Percentiles rank a stretch among this genome's conserved stretches.
Conservation (phyloP, 92 coral and sea anemone species). For the Anthopleura xanthogrammica region DNA sequence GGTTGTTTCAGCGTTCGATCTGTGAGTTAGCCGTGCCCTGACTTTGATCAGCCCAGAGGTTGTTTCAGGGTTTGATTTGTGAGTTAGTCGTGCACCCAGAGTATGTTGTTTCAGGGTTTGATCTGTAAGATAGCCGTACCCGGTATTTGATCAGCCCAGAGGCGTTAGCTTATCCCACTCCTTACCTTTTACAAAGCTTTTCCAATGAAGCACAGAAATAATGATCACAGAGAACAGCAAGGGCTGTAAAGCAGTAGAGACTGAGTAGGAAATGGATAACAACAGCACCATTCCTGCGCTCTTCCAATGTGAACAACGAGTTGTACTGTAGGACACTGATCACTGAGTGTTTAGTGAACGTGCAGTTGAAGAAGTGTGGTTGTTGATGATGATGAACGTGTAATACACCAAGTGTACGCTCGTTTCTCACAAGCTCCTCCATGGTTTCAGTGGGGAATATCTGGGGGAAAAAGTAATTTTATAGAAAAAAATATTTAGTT, state of each 20-base stretch:
- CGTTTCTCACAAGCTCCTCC: constrained; percentile 33
- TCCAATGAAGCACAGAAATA: constrained; percentile 98
- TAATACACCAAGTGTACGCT: constrained; percentile 59
- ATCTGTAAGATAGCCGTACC: background rate
- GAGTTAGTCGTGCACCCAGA: no score
- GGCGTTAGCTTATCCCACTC: background rate
- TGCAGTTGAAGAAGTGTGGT: constrained; percentile 72
- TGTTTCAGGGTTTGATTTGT: no score
- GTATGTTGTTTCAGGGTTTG: background rate
- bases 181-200: constrained; percentile 91
- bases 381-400: constrained; percentile 50
- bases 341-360: constrained; percentile 61
- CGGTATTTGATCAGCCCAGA: background rate
- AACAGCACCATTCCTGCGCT: constrained; percentile 88
- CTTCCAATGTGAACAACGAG: constrained; percentile 81
- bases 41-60: no score
- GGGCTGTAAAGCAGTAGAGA: constrained; percentile 85
- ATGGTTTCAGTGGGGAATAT: background rate
- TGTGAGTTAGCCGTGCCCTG: no score
- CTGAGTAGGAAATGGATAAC: constrained; percentile 78
- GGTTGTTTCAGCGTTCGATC: no score
- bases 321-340: constrained; percentile 88
- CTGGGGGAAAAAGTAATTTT: background rate
- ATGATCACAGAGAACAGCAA: constrained; percentile 87
- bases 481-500: no score